Evolutionary conservation across 2,888 invertebrate species (phyloP), one percentile per base, ranked within the genome.

Genomic region (Tubulanus polymorphus): DNA sequence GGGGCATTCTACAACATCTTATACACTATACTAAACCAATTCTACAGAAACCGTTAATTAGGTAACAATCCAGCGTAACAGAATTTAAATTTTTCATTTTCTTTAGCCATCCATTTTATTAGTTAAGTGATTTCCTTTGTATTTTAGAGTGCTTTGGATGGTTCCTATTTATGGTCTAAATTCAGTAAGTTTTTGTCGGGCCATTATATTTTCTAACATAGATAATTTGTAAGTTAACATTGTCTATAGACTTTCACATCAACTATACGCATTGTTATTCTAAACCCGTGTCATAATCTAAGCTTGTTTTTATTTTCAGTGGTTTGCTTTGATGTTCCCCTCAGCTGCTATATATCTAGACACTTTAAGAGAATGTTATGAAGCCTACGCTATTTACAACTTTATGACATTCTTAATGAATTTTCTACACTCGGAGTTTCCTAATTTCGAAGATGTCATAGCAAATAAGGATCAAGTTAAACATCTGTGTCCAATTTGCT

Each of bases 321-420:
- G 91, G 91, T 83, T 93, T 67, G 94, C 94, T 2, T 81, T 96
- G 60, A 83, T 89, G 51, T 93, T 90, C 76, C 92, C 93, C 0
- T 84, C 87, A 64, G 87, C 88, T 68, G 90, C 93, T 37, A 92
- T 96, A 64, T 95, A 94, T 76, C 86, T 94, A 72, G 94, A 96
- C 79, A 91, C 92, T 66, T 79, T 91, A 51, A 84, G 95, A 76
- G 95, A 96, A 82, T 95, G 94, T 76, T 96, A 95, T 75, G 96
- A 96, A 81, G 95, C 94, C 1, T 96, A 94, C 82, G 95, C 95
- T 2, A 95, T 96, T 71, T 95, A 96, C 79, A 95, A 94, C 82
- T 96, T 96, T 75, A 93, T 95, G 93, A 90, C 89, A 72, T 96
- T 90, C 78, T 83, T 96, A 66, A 81, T 95, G 59, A 92, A 91